A percentile compares a stretch with the other conserved stretches of the same genome.
Conservation (phyloP, 2,888 invertebrate species). For the Doris montereyensis region DNA sequence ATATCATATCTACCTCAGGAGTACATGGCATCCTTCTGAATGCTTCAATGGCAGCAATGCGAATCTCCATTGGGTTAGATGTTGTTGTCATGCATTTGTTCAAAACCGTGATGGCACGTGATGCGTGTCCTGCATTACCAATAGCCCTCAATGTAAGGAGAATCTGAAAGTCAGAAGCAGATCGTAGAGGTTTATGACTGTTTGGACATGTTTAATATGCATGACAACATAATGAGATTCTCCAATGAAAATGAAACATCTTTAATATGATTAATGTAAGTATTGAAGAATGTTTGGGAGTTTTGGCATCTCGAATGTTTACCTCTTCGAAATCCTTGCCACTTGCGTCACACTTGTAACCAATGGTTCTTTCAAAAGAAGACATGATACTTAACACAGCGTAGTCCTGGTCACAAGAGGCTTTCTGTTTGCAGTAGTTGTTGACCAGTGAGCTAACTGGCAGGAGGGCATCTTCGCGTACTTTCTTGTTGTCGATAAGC, state of each 20-base stretch:
- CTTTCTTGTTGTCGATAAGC: too few relatives aligned
- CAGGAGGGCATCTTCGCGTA: slow-evolving; percentile 77
- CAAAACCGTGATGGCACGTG: slow-evolving; percentile 52
- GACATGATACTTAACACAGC: background rate
- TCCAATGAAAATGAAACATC: too few relatives aligned
- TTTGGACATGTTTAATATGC: background rate
- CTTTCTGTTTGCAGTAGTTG: slow-evolving; percentile 79
- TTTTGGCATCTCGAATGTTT: too few relatives aligned
- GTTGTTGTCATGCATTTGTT: slow-evolving; percentile 74
- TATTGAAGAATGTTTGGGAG: too few relatives aligned
- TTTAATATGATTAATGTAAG: too few relatives aligned
- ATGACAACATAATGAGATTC: too few relatives aligned
- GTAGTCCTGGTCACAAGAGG: too few relatives aligned
- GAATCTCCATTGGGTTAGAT: slow-evolving; percentile 80
- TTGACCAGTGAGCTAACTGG: slow-evolving; percentile 81
- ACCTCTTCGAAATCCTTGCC: too few relatives aligned
- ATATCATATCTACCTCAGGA: slow-evolving; percentile 64
- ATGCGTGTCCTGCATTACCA: slow-evolving; percentile 88
- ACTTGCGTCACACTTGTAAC: background rate
- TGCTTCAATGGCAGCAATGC: slow-evolving; percentile 87
- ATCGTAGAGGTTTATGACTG: slow-evolving; percentile 66
- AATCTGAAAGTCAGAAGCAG: slow-evolving; percentile 79
- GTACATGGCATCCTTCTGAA: slow-evolving; percentile 82
- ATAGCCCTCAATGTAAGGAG: slow-evolving; percentile 87
- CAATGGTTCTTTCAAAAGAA: background rate